Conservation (phyloP, 1,140 invertebrate genomes). For the Metopolophium dirhodum region DNA sequence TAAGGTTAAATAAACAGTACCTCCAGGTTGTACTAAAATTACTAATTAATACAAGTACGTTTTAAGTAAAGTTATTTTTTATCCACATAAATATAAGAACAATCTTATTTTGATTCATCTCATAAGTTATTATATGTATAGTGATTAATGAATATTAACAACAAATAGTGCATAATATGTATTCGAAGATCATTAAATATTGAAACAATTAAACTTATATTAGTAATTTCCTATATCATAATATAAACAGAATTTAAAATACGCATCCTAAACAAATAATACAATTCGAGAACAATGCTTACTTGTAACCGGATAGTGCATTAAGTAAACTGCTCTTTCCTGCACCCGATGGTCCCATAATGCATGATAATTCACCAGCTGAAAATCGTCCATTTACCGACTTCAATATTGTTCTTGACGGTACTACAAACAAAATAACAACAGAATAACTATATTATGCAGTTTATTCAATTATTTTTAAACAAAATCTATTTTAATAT, state of each 20-base stretch:
- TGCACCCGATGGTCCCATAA: constrained; percentile 82
- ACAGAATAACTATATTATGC: background rate
- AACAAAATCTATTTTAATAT: background rate
- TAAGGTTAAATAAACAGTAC: background rate
- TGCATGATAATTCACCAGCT: constrained; percentile 73
- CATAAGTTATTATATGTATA: background rate
- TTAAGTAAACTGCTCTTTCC: constrained; percentile 84
- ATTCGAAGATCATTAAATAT: background rate
- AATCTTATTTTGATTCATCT: background rate
- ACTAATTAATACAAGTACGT: background rate
- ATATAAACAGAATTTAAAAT: background rate
- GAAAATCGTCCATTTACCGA: constrained; percentile 68
- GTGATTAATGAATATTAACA: background rate
- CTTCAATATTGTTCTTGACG: constrained; percentile 65
- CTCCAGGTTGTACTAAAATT: background rate
- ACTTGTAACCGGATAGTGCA: constrained; percentile 66
- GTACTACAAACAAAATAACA: constrained; percentile 42
- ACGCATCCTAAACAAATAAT: background rate
- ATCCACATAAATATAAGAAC: background rate
- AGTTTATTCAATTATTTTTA: background rate
- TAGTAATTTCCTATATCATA: background rate
- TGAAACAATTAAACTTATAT: background rate
- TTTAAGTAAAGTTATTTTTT: background rate
- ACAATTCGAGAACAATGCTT: constrained; percentile 40
- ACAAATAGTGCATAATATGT: background rate